Percentiles rank a stretch among this genome's conserved stretches.
Evolutionary conservation across 2,113 vertebrate genomes (phyloP).

Genomic region (Calidris pygmaea): DNA sequence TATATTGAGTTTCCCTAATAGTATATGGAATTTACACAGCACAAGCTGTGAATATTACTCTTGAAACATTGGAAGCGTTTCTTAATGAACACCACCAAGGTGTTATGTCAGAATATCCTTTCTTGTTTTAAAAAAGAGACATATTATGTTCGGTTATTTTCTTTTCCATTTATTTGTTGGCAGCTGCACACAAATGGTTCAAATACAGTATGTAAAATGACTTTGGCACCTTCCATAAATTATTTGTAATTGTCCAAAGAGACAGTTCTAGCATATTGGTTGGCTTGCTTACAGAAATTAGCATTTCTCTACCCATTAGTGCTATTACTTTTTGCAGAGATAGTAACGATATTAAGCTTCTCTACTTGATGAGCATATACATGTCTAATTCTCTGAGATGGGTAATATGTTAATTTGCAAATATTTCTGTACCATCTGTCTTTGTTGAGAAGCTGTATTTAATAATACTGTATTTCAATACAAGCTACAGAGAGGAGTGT

Average conservation of each 20-base stretch:
- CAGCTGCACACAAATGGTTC: background rate
- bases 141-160: background rate
- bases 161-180: background rate
- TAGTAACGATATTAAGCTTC: constrained; percentile 55
- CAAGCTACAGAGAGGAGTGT: background rate
- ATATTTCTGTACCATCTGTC: background rate
- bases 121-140: background rate
- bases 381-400: constrained; percentile 44
- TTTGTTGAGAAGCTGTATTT: background rate
- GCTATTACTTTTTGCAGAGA: constrained; percentile 39
- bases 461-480: background rate
- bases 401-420: constrained; percentile 12
- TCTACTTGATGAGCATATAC: constrained; percentile 44
- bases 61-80: background rate
- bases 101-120: background rate
- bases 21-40: background rate
- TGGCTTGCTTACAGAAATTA: constrained; percentile 39
- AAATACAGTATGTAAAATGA: background rate
- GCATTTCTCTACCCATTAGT: constrained; percentile 6
- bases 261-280: constrained; percentile 2
- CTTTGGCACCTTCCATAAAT: constrained; percentile 26
- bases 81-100: background rate
- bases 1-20: background rate
- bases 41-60: background rate
- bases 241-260: constrained; percentile 11